phyloP scores from a whole-genome alignment of 1,140 invertebrate species.

The Dryas iulia region DNA sequence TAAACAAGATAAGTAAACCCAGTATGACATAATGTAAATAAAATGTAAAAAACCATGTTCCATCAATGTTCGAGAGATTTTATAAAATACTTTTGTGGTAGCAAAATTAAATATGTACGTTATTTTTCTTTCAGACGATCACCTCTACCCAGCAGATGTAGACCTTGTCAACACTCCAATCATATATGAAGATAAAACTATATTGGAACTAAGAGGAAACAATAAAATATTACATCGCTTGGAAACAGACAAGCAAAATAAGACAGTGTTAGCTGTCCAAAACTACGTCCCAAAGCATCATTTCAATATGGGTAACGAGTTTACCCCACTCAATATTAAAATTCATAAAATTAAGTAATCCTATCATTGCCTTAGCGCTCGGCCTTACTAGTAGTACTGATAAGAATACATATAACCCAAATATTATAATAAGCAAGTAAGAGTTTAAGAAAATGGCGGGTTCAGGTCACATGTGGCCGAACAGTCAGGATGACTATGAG shows the following conservation, averaged over 20 bases:
- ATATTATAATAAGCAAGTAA: slow-evolving; percentile 2
- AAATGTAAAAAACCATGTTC: too few relatives aligned
- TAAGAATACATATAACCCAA: slow-evolving; percentile 18
- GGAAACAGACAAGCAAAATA: slow-evolving; percentile 34
- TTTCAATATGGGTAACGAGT: slow-evolving; percentile 62
- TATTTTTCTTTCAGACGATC: slow-evolving; percentile 58
- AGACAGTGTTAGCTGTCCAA: slow-evolving; percentile 40
- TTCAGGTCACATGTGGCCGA: slow-evolving; percentile 89
- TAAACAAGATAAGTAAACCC: too few relatives aligned
- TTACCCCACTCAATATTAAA: slow-evolving; percentile 34
- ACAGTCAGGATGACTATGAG: slow-evolving; percentile 97
- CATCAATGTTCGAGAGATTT: too few relatives aligned
- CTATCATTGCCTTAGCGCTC: slow-evolving; percentile 45
- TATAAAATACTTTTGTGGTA: too few relatives aligned
- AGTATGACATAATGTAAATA: too few relatives aligned
- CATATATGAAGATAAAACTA: slow-evolving; percentile 45
- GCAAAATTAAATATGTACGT: neutral
- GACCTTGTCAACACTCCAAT: slow-evolving; percentile 40
- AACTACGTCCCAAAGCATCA: slow-evolving; percentile 61
- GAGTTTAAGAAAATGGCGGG: slow-evolving; percentile 47
- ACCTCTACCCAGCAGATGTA: slow-evolving; percentile 64
- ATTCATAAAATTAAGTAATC: slow-evolving; percentile 31
- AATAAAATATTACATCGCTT: slow-evolving; percentile 49
- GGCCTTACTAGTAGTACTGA: slow-evolving; percentile 54
- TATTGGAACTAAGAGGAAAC: slow-evolving; percentile 50